phyloP scores from a whole-genome alignment of 2,888 invertebrate genomes.

The Acronicta aceris region DNA sequence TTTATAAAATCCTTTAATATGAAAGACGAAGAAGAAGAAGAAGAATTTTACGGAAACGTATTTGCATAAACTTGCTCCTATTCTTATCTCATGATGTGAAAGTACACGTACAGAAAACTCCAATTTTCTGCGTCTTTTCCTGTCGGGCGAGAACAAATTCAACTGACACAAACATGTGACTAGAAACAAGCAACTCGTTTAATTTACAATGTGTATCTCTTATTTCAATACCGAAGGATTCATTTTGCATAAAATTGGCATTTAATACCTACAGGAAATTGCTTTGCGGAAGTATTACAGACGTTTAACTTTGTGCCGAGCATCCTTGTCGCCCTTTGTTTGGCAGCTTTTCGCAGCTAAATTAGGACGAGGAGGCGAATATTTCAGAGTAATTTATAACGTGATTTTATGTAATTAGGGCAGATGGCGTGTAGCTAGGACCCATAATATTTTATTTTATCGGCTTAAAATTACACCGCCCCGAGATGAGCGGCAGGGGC shows the following conservation, averaged over 20 bases:
- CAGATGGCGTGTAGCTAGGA: slow-evolving; percentile 75
- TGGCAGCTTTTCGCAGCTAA: slow-evolving; percentile 75
- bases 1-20: slow-evolving; percentile 34
- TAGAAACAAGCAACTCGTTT: slow-evolving; percentile 40
- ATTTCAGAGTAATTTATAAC: slow-evolving; percentile 81
- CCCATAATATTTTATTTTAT: slow-evolving; percentile 87
- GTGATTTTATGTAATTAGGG: slow-evolving; percentile 83
- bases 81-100: slow-evolving; percentile 68
- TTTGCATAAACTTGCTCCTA: slow-evolving; percentile 67
- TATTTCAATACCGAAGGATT: slow-evolving; percentile 69
- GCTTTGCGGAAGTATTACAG: slow-evolving; percentile 75
- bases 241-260: slow-evolving; percentile 75
- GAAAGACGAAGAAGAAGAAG: no score
- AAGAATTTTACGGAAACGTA: slow-evolving; percentile 60
- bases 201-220: slow-evolving; percentile 41
- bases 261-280: slow-evolving; percentile 75
- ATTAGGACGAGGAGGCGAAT: slow-evolving; percentile 74
- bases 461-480: slow-evolving; percentile 82
- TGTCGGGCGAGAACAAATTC: slow-evolving; percentile 58
- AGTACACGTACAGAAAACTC: slow-evolving; percentile 60
- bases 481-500: slow-evolving; percentile 79
- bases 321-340: slow-evolving; percentile 78
- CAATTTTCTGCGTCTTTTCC: slow-evolving; percentile 65
- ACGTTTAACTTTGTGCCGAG: slow-evolving; percentile 74
- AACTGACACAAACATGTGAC: slow-evolving; percentile 43